Conservation (phyloP, 2,888 invertebrate genomes). For the Microplitis deprimator region DNA sequence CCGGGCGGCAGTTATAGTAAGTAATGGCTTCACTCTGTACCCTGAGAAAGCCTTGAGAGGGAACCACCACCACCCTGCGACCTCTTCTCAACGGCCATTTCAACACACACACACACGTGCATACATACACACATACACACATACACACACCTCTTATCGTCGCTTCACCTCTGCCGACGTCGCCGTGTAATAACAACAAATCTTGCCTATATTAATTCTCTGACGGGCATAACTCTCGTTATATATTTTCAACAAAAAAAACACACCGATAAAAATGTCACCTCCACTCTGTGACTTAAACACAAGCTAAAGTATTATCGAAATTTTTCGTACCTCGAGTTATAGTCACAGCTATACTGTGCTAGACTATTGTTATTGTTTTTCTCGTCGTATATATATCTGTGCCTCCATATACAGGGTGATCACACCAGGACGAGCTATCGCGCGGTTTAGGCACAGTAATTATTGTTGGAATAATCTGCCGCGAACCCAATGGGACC, state of each 20-base stretch:
- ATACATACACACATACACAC: slow-evolving; percentile 18
- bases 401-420: neutral
- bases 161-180: slow-evolving; percentile 40
- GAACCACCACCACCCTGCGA: slow-evolving; percentile 41
- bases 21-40: slow-evolving; percentile 70
- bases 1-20: slow-evolving; percentile 70
- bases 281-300: slow-evolving; percentile 38
- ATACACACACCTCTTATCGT: neutral
- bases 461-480: slow-evolving; percentile 68
- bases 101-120: slow-evolving; percentile 36
- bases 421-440: slow-evolving; percentile 38
- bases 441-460: slow-evolving; percentile 52
- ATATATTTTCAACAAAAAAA: slow-evolving; percentile 63
- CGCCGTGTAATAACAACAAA: slow-evolving; percentile 68
- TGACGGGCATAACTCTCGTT: slow-evolving; percentile 68
- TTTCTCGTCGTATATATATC: slow-evolving; percentile 4
- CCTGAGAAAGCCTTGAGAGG: slow-evolving; percentile 61
- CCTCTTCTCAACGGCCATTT: slow-evolving; percentile 42
- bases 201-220: slow-evolving; percentile 70
- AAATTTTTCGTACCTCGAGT: slow-evolving; percentile 1
- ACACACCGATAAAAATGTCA: slow-evolving; percentile 66
- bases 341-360: neutral
- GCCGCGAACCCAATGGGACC: slow-evolving; percentile 65
- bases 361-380: slow-evolving; percentile 5
- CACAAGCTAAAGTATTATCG: slow-evolving; percentile 54